Evolutionary conservation across 2,797 vertebrate species (phyloP).

Genomic region (Muraenolepis orangiensis): DNA sequence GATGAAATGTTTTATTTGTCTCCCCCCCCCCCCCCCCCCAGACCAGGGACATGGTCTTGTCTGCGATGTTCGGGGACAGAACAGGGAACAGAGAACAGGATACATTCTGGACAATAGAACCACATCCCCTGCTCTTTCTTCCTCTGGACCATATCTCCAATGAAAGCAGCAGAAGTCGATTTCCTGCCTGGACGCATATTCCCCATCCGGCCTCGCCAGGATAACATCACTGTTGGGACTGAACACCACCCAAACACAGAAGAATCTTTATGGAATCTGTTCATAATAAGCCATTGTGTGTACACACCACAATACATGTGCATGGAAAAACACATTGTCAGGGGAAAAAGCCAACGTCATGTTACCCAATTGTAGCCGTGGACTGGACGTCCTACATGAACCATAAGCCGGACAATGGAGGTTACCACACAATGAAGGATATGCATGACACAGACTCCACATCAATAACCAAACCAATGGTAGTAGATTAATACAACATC

Average conservation of each 20-base stretch:
- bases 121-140: too few species aligned
- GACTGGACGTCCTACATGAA: slow-evolving; percentile 8
- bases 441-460: slow-evolving; percentile 23
- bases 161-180: background rate
- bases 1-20: too few species aligned
- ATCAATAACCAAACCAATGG: slow-evolving; percentile 32
- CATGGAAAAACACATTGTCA: background rate
- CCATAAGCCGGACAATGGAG: background rate
- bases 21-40: background rate
- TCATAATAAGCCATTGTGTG: too few species aligned
- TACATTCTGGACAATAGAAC: too few species aligned
- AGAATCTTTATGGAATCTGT: too few species aligned
- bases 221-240: too few species aligned
- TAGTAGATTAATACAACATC: background rate
- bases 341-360: slow-evolving; percentile 15
- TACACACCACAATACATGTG: background rate
- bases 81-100: too few species aligned
- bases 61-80: too few species aligned
- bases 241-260: background rate
- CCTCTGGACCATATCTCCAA: too few species aligned
- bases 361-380: background rate
- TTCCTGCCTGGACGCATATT: background rate
- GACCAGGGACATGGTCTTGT: too few species aligned
- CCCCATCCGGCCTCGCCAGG: too few species aligned
- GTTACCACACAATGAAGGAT: slow-evolving; percentile 12